phyloP scores from a whole-genome alignment of 2,888 invertebrate species.

The Antheraea yamamai region DNA sequence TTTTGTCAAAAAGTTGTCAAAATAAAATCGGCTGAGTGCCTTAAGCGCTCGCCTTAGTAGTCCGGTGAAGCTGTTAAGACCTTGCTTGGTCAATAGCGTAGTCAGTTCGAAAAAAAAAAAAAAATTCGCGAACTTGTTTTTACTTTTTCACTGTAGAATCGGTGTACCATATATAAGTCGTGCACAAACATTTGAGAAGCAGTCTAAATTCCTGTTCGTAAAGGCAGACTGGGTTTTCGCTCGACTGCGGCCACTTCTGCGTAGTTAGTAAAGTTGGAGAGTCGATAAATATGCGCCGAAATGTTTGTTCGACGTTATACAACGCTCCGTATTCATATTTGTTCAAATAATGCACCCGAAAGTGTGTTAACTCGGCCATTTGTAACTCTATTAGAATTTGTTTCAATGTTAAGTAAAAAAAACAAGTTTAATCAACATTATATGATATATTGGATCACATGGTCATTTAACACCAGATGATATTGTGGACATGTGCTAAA shows the following conservation, averaged over 20 bases:
- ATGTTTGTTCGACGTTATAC: background rate
- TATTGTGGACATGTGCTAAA: too few relatives aligned
- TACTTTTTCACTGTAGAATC: background rate
- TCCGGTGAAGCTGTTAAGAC: too few relatives aligned
- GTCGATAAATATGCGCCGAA: background rate
- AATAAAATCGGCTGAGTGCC: too few relatives aligned
- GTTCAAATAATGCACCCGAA: conserved; percentile 4
- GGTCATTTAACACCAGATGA: too few relatives aligned
- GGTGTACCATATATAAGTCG: background rate
- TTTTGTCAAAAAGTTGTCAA: too few relatives aligned
- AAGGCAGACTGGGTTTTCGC: background rate
- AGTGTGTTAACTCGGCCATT: background rate
- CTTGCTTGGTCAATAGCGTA: too few relatives aligned
- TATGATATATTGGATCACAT: too few relatives aligned
- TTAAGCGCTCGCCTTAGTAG: too few relatives aligned
- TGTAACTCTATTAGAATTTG: background rate
- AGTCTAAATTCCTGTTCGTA: background rate
- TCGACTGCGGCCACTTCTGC: conserved; percentile 3
- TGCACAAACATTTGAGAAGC: background rate
- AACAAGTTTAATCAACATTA: too few relatives aligned
- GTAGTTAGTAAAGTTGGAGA: background rate
- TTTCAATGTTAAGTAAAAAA: too few relatives aligned
- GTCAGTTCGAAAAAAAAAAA: too few relatives aligned
- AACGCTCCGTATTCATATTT: background rate
- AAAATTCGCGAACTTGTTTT: background rate